Base-by-base conservation (phyloP, 2,113 vertebrate genomes). In the Eolophus roseicapilla region DNA sequence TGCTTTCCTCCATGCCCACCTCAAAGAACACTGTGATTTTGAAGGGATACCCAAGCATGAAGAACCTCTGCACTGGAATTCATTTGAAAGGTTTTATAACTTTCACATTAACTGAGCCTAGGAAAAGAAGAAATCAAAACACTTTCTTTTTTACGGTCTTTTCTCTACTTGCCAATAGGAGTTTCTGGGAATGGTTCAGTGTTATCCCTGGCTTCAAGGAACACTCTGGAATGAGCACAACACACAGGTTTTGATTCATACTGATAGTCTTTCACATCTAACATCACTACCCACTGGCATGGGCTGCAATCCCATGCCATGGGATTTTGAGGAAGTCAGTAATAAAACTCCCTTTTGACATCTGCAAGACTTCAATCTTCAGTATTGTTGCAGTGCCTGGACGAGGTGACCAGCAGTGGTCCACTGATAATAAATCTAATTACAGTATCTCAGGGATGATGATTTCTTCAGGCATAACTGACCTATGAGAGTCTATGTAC, bases 401-500 rank as follows among this genome's bases (percentile, higher is more conserved):
- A 49, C 37, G 63, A 92, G 69, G 31, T 82, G 44, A 92, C 46
- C 65, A 75, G 57, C 57, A 95, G 29, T 68, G 73, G 50, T 46
- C 57, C 65, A 53, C 52, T 79, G 86, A 88, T 78, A 93, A 73
- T 83, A 93, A 86, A 92, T 93, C 47, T 76, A 44, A 93, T 82
- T 85, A 79, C 37, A 89, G 1, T 87, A 91, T 89, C 89, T 94
- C 84, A 87, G 47, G 52, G 52, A 95, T 35, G 84, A 92, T 85
- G 89, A 95, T 87, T 95, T 95, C 93, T 95, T 96, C 41, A 84
- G 74, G 44, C 28, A 37, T 78, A 92, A 79, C 43, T 79, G 47
- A 39, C 52, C 68, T 64, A 49, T 41, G 65, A 77, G 69, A 92
- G 19, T 57, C 74, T 62, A 85, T 8, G 44, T 52, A 89, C 5